Percentiles rank a stretch among this genome's conserved stretches.
phyloP scores from a whole-genome alignment of 2,113 vertebrate species.

The Grammomys surdaster region DNA sequence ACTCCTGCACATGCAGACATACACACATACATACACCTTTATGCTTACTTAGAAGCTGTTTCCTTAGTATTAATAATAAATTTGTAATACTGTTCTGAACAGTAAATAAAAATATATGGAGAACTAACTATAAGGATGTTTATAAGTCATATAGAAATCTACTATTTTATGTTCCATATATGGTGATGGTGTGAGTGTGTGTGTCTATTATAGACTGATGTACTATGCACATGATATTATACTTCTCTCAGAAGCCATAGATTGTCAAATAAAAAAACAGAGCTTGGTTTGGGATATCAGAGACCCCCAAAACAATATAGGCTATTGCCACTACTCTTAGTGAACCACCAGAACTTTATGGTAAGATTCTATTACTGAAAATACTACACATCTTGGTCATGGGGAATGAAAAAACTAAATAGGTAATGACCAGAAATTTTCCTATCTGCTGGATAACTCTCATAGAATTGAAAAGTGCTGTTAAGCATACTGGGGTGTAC shows the following conservation, averaged over 20 bases:
- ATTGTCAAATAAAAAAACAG: not conserved
- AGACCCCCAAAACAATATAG: not conserved
- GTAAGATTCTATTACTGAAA: not conserved
- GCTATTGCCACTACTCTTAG: not conserved
- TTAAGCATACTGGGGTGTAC: not conserved
- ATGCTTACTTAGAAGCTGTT: not conserved
- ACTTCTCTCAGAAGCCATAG: not conserved
- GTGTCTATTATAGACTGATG: not conserved
- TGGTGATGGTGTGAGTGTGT: not conserved
- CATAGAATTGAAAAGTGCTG: not conserved
- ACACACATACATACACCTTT: not conserved
- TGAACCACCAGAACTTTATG: not conserved
- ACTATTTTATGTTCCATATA: not conserved
- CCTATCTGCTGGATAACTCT: not conserved
- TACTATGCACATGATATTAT: not conserved
- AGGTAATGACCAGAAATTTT: not conserved
- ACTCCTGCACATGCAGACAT: not conserved
- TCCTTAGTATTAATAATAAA: conserved; percentile 23
- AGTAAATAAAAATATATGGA: not conserved
- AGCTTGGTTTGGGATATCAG: not conserved
- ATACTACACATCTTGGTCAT: not conserved
- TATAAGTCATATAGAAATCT: not conserved
- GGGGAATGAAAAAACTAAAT: not conserved
- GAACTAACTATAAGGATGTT: not conserved
- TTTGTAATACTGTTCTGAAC: conserved; percentile 13